Base-by-base conservation (phyloP, 2,888 invertebrate species). In the Tortricodes alternella region DNA sequence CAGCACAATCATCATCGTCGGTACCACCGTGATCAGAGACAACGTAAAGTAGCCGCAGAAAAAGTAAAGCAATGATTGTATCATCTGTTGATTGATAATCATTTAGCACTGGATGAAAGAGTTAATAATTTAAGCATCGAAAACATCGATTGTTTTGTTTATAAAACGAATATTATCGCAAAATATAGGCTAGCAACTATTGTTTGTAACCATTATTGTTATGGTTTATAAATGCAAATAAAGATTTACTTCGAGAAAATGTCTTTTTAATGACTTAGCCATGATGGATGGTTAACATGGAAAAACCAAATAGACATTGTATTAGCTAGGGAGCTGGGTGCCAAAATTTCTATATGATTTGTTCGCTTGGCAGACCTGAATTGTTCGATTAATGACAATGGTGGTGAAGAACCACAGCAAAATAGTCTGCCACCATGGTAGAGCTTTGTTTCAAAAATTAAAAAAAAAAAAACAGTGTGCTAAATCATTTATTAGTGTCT, bases 201-300 rank as follows among this genome's bases (percentile, higher is more conserved):
- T n/a, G n/a, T n/a, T 39, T 39, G 19, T 11, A 41, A 8, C 2
- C 16, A 1, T n/a, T 27, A 21, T 23, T 16, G 16, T 23, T 21
- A 41, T 23, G n/a, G 4, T 37, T 6, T n/a, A n/a, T n/a, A n/a
- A 21, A 41, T 41, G 41, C 32, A 41, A 50, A 51, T 51, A 51
- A 41, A 51, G 41, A 23, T 16, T 32, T 23, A 32, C 50, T 39
- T 51, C 41, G 3, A 32, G 41, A 7, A 16, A 23, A 15, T 15
- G 8, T 29, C 1, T 24, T 7, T 29, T 51, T 11, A n/a, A n/a
- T n/a, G n/a, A n/a, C n/a, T n/a, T n/a, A n/a, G n/a, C n/a, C n/a
- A n/a, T n/a, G n/a, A n/a, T n/a, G n/a, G n/a, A n/a, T n/a, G n/a
- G n/a, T n/a, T n/a, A n/a, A n/a, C n/a, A n/a, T n/a, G n/a, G 3